Evolutionary conservation across 2,888 invertebrate species (phyloP).

Genomic region (Lepidochrysops patricia): DNA sequence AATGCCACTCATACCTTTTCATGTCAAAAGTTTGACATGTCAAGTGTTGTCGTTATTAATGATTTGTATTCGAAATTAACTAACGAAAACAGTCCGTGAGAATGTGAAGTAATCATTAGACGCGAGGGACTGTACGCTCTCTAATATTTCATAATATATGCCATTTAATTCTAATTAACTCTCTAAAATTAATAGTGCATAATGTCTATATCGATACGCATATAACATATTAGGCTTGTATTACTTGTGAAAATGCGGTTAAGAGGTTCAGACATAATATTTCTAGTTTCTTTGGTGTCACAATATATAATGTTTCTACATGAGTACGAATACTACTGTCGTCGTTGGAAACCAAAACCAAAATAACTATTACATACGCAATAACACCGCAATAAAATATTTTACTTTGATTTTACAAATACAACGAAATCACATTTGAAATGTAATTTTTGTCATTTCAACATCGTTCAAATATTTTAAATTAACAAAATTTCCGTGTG

Average conservation of each 20-base stretch:
- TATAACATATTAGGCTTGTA: not conserved
- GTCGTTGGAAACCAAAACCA: no score
- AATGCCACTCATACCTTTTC: not conserved
- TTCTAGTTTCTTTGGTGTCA: no score
- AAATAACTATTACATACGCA: no score
- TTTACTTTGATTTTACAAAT: not conserved
- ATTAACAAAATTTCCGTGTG: not conserved
- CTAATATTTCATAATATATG: not conserved
- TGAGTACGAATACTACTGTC: no score
- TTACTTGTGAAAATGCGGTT: not conserved
- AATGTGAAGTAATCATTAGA: not conserved
- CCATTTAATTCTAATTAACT: not conserved
- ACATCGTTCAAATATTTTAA: not conserved
- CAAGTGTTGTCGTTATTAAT: slow-evolving; percentile 7
- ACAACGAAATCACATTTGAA: not conserved
- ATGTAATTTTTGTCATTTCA: not conserved
- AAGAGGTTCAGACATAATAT: not conserved
- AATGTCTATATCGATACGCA: not conserved
- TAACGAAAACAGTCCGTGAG: slow-evolving; percentile 6
- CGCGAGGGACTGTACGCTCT: not conserved
- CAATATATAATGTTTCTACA: no score
- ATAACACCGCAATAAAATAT: not conserved
- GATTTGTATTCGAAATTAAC: not conserved
- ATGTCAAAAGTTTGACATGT: not conserved
- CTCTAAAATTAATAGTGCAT: not conserved